Evolutionary conservation across 1,140 invertebrate genomes (phyloP).

Genomic region (Caerostris darwini): DNA sequence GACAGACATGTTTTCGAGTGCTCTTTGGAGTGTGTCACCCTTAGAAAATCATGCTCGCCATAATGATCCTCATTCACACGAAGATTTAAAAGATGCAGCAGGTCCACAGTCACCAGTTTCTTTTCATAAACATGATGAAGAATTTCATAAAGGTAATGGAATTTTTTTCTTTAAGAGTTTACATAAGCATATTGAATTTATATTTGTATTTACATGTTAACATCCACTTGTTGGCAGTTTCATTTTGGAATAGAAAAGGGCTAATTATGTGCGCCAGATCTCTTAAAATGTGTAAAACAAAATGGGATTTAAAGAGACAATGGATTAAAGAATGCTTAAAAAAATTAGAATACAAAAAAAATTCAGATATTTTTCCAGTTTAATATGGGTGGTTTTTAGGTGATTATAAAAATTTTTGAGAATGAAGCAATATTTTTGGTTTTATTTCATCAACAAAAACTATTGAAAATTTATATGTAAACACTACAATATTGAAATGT

Average conservation of each 20-base stretch:
- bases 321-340: too few species aligned
- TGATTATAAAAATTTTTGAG: too few species aligned
- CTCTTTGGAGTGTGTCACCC: slow-evolving; percentile 38
- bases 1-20: slow-evolving; percentile 50
- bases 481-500: too few species aligned
- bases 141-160: slow-evolving; percentile 84
- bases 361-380: too few species aligned
- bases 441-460: too few species aligned
- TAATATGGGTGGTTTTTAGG: too few species aligned
- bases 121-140: slow-evolving; percentile 84
- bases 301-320: too few species aligned
- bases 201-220: too few species aligned
- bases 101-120: slow-evolving; percentile 84
- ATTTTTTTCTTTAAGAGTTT: neutral
- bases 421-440: too few species aligned
- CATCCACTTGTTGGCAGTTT: too few species aligned
- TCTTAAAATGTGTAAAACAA: neutral
- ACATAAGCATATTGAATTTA: neutral
- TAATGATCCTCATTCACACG: slow-evolving; percentile 85
- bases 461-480: too few species aligned
- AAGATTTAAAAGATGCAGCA: slow-evolving; percentile 83
- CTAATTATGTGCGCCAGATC: neutral
- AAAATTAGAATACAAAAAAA: too few species aligned
- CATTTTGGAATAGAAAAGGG: neutral
- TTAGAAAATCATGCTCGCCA: slow-evolving; percentile 56